phyloP scores from a whole-genome alignment of 1,140 invertebrate species.

The Drosophila tsacasi region DNA sequence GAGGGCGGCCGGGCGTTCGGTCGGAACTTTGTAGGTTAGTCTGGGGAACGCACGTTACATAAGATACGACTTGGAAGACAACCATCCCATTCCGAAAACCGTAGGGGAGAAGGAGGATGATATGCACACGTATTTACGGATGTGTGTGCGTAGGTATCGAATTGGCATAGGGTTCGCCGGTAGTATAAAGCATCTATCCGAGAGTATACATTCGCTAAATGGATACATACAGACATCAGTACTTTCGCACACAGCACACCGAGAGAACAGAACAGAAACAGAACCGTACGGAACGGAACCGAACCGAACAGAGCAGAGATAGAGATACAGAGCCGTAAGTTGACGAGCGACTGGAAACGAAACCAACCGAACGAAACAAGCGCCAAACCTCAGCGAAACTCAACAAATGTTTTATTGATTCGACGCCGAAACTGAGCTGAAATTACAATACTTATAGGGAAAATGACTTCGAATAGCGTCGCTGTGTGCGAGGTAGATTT shows the following conservation, averaged over 20 bases:
- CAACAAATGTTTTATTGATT: conserved; percentile 79
- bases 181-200: conserved; percentile 70
- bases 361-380: conserved; percentile 67
- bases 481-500: background rate
- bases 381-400: conserved; percentile 72
- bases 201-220: conserved; percentile 56
- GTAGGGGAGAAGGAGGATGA: conserved; percentile 1
- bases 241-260: conserved; percentile 54
- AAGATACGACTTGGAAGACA: conserved; percentile 36
- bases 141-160: conserved; percentile 19
- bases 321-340: conserved; percentile 68
- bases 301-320: conserved; percentile 46
- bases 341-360: conserved; percentile 56
- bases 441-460: conserved; percentile 64
- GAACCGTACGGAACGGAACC: conserved; percentile 52
- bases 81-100: conserved; percentile 8
- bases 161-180: conserved; percentile 53
- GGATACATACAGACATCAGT: conserved; percentile 54
- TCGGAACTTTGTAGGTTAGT: conserved; percentile 32
- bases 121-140: conserved; percentile 28
- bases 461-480: conserved; percentile 47
- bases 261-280: conserved; percentile 30
- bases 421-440: conserved; percentile 67
- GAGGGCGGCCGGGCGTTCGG: conserved; percentile 1
- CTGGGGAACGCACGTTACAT: conserved; percentile 33